Evolutionary conservation across 2,797 vertebrate genomes (phyloP).

Genomic region (Melanotaenia maccullochi): DNA sequence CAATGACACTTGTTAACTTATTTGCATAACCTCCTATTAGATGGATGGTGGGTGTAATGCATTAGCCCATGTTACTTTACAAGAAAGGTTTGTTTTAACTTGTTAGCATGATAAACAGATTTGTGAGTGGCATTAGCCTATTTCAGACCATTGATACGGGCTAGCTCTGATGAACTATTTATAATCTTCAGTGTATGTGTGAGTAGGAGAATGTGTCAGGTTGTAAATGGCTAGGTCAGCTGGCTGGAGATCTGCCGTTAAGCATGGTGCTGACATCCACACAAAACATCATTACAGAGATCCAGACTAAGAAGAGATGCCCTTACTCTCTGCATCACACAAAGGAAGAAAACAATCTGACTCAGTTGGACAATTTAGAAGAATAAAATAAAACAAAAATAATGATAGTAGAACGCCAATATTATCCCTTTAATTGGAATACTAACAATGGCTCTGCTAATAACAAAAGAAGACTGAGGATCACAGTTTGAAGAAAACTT

Average conservation of each 20-base stretch:
- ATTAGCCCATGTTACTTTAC: slow-evolving; percentile 65
- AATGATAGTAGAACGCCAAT: slow-evolving; percentile 20
- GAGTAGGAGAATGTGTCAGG: slow-evolving; percentile 43
- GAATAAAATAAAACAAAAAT: slow-evolving; percentile 47
- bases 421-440: slow-evolving; percentile 60
- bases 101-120: slow-evolving; percentile 75
- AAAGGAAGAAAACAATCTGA: slow-evolving; percentile 66
- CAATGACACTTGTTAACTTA: slow-evolving; percentile 74
- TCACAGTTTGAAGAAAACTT: slow-evolving; percentile 2
- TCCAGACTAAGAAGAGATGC: slow-evolving; percentile 61
- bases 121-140: slow-evolving; percentile 60
- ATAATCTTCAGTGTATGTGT: slow-evolving; percentile 50
- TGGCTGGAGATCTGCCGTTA: slow-evolving; percentile 74
- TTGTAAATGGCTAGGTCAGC: slow-evolving; percentile 79
- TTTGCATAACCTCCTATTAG: slow-evolving; percentile 73
- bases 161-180: slow-evolving; percentile 50
- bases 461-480: slow-evolving; percentile 70
- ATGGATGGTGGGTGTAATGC: slow-evolving; percentile 43
- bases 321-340: slow-evolving; percentile 56
- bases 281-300: slow-evolving; percentile 78
- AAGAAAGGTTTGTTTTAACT: slow-evolving; percentile 65
- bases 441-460: slow-evolving; percentile 74
- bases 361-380: slow-evolving; percentile 61
- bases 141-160: slow-evolving; percentile 60
- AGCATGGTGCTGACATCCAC: slow-evolving; percentile 71